Percentiles rank a stretch among this genome's conserved stretches.
Evolutionary conservation across 1,140 invertebrate species (phyloP).

Genomic region (Bombus waltoni): DNA sequence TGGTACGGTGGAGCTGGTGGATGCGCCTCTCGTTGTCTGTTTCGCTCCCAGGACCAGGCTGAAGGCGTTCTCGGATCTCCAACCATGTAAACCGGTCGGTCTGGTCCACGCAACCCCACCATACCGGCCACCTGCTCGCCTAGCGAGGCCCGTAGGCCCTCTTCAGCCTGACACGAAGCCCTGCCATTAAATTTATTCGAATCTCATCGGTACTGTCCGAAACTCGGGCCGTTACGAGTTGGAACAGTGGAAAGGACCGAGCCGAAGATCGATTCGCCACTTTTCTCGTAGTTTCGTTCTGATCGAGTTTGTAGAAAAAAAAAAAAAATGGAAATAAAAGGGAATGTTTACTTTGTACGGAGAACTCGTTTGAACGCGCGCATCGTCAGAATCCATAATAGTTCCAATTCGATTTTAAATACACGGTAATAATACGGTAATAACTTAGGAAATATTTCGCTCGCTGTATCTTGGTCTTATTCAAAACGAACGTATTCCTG

Average conservation of each 20-base stretch:
- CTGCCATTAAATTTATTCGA: slow-evolving; percentile 81
- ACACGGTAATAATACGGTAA: no score
- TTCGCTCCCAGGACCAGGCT: slow-evolving; percentile 37
- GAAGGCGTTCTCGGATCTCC: slow-evolving; percentile 70
- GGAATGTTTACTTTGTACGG: neutral
- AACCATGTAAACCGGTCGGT: slow-evolving; percentile 80
- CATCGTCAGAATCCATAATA: no score
- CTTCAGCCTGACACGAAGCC: slow-evolving; percentile 65
- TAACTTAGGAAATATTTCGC: no score
- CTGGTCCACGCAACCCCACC: slow-evolving; percentile 74
- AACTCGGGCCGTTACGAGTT: slow-evolving; percentile 44
- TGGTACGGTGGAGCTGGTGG: slow-evolving; percentile 32
- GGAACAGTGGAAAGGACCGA: neutral
- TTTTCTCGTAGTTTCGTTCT: neutral
- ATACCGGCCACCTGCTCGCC: slow-evolving; percentile 76
- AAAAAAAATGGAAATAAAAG: neutral
- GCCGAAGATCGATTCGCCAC: neutral
- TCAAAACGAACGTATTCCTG: no score
- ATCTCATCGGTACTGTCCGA: slow-evolving; percentile 75
- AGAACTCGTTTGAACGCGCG: no score
- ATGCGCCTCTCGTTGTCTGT: slow-evolving; percentile 22
- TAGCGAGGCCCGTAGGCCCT: slow-evolving; percentile 73
- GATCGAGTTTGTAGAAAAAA: neutral
- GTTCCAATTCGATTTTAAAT: no score
- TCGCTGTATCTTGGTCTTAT: no score